Evolutionary conservation across 1,140 invertebrate species (phyloP).

Genomic region (Hyles euphorbiae): DNA sequence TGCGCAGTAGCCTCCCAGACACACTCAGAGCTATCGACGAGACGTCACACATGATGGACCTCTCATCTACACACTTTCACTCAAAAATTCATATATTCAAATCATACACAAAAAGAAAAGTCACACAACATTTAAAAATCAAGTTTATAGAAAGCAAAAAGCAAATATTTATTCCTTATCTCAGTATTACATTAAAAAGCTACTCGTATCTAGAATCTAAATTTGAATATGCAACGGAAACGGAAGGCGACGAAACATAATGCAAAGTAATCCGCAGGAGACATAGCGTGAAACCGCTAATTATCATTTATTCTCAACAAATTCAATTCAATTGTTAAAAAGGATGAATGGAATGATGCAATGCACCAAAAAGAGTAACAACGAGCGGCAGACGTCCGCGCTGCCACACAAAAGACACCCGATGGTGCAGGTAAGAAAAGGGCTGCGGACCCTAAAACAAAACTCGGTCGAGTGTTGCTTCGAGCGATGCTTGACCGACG

Average conservation of each 20-base stretch:
- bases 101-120: no score
- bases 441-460: constrained; percentile 38
- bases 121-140: no score
- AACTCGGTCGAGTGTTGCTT: constrained; percentile 57
- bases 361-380: constrained; percentile 15
- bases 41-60: no score
- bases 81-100: no score
- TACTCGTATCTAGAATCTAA: no score
- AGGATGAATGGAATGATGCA: constrained; percentile 21
- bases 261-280: not conserved
- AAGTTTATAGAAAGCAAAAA: no score
- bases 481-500: constrained; percentile 59
- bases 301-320: constrained; percentile 4
- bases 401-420: constrained; percentile 18
- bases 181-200: no score
- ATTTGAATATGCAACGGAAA: not conserved
- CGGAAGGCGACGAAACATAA: not conserved
- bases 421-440: constrained; percentile 54
- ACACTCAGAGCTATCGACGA: no score
- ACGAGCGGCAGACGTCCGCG: not conserved
- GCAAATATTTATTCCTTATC: no score
- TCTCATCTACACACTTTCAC: no score
- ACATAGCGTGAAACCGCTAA: not conserved
- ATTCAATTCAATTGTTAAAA: constrained; percentile 4
- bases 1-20: no score